phyloP scores from a whole-genome alignment of 2,888 invertebrate species.

The Drosophila kambysellisi region DNA sequence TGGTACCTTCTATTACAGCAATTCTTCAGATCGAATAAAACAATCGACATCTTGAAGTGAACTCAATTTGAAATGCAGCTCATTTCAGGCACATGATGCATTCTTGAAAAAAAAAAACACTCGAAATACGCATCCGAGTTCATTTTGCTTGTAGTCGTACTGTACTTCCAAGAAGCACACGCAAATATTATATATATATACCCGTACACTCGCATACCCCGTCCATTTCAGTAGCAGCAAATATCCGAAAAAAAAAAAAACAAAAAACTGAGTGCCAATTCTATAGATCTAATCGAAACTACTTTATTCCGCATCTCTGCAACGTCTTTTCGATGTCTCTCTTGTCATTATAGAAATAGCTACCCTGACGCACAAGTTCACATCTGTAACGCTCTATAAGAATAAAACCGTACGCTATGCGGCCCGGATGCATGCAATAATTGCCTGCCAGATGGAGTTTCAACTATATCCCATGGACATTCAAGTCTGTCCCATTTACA shows the following conservation, averaged over 20 bases:
- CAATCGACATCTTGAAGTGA: background rate
- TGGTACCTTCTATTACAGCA: background rate
- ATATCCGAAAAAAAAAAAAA: slow-evolving; percentile 40
- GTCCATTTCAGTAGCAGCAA: slow-evolving; percentile 38
- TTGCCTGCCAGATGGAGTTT: slow-evolving; percentile 95
- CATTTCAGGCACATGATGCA: slow-evolving; percentile 5
- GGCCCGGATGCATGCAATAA: slow-evolving; percentile 93
- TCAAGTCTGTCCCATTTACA: slow-evolving; percentile 92
- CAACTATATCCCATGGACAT: slow-evolving; percentile 94
- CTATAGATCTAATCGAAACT: slow-evolving; percentile 77
- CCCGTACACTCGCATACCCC: slow-evolving; percentile 38
- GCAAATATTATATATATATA: background rate
- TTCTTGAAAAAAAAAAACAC: slow-evolving; percentile 1
- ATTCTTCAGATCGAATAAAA: background rate
- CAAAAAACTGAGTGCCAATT: slow-evolving; percentile 60
- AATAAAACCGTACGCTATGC: slow-evolving; percentile 93
- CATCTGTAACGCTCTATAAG: slow-evolving; percentile 91
- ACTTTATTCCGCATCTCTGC: slow-evolving; percentile 79
- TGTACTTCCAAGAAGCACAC: slow-evolving; percentile 16
- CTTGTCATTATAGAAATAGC: slow-evolving; percentile 89
- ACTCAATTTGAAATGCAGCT: slow-evolving; percentile 2
- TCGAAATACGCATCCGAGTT: slow-evolving; percentile 18
- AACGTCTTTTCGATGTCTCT: slow-evolving; percentile 80
- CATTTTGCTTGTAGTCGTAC: slow-evolving; percentile 33
- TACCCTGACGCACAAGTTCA: slow-evolving; percentile 91